Evolutionary conservation across 1,140 invertebrate genomes (phyloP).

Genomic region (Colletes gigas): DNA sequence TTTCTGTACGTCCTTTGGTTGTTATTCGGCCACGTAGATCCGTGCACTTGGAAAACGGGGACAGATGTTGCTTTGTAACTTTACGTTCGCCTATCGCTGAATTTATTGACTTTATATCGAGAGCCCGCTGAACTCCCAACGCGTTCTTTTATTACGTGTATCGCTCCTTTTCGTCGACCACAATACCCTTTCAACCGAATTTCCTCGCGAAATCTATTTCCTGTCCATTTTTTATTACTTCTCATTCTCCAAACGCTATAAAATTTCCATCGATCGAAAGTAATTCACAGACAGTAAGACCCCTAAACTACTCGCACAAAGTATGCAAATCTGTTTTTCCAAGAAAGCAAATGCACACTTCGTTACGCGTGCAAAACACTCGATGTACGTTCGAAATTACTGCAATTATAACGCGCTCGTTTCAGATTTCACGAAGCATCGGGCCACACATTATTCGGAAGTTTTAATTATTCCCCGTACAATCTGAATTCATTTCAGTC

Average conservation of each 20-base stretch:
- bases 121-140: not conserved
- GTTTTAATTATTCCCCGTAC: not conserved
- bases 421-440: not conserved
- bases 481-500: not conserved
- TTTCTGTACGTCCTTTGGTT: slow-evolving; percentile 8
- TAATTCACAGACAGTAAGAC: not conserved
- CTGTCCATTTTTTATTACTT: slow-evolving; percentile 7
- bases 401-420: not conserved
- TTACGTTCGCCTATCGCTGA: slow-evolving; percentile 18
- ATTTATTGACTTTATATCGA: slow-evolving; percentile 40
- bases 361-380: not conserved
- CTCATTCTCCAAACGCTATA: not conserved
- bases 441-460: not conserved
- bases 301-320: no score
- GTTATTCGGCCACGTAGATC: not conserved
- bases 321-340: no score
- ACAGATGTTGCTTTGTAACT: slow-evolving; percentile 36
- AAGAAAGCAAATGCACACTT: no score
- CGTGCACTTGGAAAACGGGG: not conserved
- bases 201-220: not conserved
- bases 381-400: not conserved
- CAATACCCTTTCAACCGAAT: not conserved
- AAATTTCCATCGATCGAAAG: not conserved
- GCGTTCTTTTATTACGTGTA: slow-evolving; percentile 15
- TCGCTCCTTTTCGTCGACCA: slow-evolving; percentile 5